A percentile compares a stretch with the other conserved stretches of the same genome.
These are phyloP conservation scores for Seriola dumerili DNA, from an alignment of 2,113 vertebrate genomes.

Conservation along the genomic window DNA sequence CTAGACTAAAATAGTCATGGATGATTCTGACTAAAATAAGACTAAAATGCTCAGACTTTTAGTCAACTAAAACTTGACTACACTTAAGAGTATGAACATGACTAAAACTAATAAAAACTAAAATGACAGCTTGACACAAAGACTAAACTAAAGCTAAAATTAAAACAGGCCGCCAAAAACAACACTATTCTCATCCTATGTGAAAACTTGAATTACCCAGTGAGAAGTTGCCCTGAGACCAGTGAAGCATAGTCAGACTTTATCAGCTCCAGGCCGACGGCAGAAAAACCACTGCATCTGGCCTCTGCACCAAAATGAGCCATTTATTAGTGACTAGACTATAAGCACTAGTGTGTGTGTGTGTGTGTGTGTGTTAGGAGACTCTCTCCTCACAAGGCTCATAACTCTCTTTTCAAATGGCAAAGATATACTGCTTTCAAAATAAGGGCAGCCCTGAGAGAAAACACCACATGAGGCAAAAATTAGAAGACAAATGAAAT, in stretches of 20 bases:
- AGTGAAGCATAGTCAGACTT: constrained; percentile 3
- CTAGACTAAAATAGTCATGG: too few species aligned
- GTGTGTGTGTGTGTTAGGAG: not conserved
- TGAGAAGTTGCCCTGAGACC: not conserved
- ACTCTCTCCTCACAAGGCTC: not conserved
- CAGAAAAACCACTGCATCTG: constrained; percentile 9
- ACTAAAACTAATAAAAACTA: too few species aligned
- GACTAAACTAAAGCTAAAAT: too few species aligned
- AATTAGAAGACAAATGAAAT: not conserved
- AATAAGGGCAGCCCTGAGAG: constrained; percentile 14
- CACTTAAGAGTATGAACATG: too few species aligned
- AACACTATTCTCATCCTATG: not conserved
- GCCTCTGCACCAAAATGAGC: not conserved
- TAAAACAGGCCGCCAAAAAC: too few species aligned
- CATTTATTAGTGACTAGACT: constrained; percentile 22
- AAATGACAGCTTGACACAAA: too few species aligned
- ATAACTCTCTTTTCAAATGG: constrained; percentile 1
- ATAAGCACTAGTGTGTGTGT: not conserved
- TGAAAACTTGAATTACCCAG: not conserved
- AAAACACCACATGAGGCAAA: constrained; percentile 12
- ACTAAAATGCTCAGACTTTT: too few species aligned
- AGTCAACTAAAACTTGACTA: too few species aligned
- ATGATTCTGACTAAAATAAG: too few species aligned
- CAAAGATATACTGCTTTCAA: constrained; percentile 15
- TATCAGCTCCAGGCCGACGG: not conserved